Percentiles rank a stretch among this genome's conserved stretches.
Conservation (phyloP, 1,140 invertebrate species). For the Pseudobourletiella spinata region DNA sequence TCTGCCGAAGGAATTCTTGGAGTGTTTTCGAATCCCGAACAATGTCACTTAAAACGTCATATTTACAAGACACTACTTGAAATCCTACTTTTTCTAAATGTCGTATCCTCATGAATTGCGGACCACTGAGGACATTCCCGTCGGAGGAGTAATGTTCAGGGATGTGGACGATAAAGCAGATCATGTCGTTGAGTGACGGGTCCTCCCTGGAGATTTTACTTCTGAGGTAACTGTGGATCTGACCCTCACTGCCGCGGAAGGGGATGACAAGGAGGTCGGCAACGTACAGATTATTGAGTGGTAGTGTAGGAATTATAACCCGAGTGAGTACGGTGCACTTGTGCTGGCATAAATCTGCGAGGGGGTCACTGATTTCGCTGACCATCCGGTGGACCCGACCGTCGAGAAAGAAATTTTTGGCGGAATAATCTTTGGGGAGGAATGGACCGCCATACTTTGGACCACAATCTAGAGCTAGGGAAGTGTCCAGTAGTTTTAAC, state of each 20-base stretch:
- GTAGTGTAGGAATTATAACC: conserved; percentile 48
- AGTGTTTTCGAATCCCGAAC: too few relatives aligned
- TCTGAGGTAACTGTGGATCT: conserved; percentile 25
- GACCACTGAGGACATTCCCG: conserved; percentile 49
- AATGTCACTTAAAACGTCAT: conserved; percentile 45
- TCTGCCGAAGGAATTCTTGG: too few relatives aligned
- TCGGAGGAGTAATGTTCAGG: conserved; percentile 56
- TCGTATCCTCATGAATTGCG: conserved; percentile 52
- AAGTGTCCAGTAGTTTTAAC: conserved; percentile 54
- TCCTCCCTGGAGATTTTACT: neutral
- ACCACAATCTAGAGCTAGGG: conserved; percentile 54
- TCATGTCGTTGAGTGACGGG: conserved; percentile 16
- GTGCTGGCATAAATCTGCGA: conserved; percentile 39
- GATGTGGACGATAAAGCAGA: conserved; percentile 52
- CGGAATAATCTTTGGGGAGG: conserved; percentile 46
- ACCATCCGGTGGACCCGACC: conserved; percentile 47
- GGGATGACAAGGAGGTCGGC: conserved; percentile 54
- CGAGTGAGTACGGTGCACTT: conserved; percentile 36
- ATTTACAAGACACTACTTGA: conserved; percentile 53
- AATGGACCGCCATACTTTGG: conserved; percentile 49
- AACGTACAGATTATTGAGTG: conserved; percentile 50
- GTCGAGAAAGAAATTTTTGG: conserved; percentile 46
- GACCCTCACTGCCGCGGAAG: conserved; percentile 27
- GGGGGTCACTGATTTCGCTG: conserved; percentile 43
- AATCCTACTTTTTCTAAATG: conserved; percentile 55